These are phyloP conservation scores for Drosophila mettleri DNA, from an alignment of 2,888 invertebrate genomes.

Conservation along the genomic window DNA sequence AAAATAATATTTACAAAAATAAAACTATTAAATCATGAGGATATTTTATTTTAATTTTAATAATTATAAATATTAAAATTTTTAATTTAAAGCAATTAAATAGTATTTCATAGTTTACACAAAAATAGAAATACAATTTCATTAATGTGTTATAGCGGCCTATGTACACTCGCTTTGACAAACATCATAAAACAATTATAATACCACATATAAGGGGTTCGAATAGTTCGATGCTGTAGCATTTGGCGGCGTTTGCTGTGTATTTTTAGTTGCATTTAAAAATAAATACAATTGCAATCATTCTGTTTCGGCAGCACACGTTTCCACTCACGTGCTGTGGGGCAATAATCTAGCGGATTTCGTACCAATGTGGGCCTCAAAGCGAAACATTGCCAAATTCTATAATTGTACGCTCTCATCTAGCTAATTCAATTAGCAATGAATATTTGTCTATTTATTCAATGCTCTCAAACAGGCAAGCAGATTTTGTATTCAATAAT, in stretches of 20 bases:
- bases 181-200: constrained; percentile 48
- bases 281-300: constrained; percentile 58
- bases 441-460: constrained; percentile 25
- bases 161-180: constrained; percentile 4
- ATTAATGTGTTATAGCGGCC: not conserved
- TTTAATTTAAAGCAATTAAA: not conserved
- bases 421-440: constrained; percentile 60
- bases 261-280: constrained; percentile 49
- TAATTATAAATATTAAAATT: not conserved
- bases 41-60: too few relatives aligned
- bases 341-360: constrained; percentile 78
- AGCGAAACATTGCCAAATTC: constrained; percentile 42
- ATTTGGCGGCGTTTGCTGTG: constrained; percentile 11
- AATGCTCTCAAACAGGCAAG: constrained; percentile 4
- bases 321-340: constrained; percentile 60
- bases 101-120: too few relatives aligned
- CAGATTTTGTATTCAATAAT: constrained; percentile 15
- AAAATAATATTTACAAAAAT: not conserved
- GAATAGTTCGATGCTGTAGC: constrained; percentile 24
- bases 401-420: constrained; percentile 39
- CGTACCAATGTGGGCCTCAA: constrained; percentile 40
- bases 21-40: too few relatives aligned
- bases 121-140: not conserved
- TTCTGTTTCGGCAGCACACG: constrained; percentile 43
- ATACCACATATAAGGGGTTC: constrained; percentile 39